Percentiles rank a stretch among this genome's conserved stretches.
These are phyloP conservation scores for Ceratosolen fusciceps DNA, from an alignment of 1,140 invertebrate species.

Conservation along the genomic window DNA sequence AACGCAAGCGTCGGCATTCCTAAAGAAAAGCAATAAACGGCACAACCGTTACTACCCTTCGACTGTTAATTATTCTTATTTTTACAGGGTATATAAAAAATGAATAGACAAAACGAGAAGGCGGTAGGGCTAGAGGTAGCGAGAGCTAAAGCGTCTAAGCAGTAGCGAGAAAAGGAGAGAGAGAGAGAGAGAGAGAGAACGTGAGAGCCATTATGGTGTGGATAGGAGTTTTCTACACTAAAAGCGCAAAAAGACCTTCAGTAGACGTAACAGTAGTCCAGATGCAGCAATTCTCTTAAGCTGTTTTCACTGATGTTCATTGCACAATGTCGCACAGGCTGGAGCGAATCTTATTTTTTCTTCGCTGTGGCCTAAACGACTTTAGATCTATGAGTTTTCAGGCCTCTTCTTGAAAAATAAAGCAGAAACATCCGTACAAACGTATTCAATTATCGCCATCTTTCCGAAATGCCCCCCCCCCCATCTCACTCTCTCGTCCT, in stretches of 20 bases:
- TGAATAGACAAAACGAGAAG: neutral
- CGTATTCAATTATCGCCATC: neutral
- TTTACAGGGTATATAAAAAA: neutral
- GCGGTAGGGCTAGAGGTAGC: too few relatives aligned
- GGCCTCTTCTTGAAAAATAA: neutral
- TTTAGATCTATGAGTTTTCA: too few relatives aligned
- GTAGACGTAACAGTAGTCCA: slow-evolving; percentile 30
- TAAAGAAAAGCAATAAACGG: neutral
- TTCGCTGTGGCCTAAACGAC: too few relatives aligned
- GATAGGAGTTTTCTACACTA: slow-evolving; percentile 11
- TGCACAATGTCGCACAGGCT: slow-evolving; percentile 3
- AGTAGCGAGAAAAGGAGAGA: neutral
- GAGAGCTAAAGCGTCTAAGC: too few relatives aligned
- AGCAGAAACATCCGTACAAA: neutral
- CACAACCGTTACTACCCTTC: neutral
- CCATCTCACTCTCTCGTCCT: too few relatives aligned
- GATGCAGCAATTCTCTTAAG: slow-evolving; percentile 34
- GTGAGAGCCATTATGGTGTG: too few relatives aligned
- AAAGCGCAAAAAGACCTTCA: slow-evolving; percentile 20
- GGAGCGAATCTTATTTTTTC: neutral
- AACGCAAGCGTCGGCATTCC: neutral
- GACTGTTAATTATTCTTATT: slow-evolving; percentile 34
- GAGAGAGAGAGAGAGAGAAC: too few relatives aligned
- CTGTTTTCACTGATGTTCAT: slow-evolving; percentile 1
- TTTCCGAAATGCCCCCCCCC: neutral